Conservation (phyloP, 2,888 invertebrate species). For the Tinea pellionella region DNA sequence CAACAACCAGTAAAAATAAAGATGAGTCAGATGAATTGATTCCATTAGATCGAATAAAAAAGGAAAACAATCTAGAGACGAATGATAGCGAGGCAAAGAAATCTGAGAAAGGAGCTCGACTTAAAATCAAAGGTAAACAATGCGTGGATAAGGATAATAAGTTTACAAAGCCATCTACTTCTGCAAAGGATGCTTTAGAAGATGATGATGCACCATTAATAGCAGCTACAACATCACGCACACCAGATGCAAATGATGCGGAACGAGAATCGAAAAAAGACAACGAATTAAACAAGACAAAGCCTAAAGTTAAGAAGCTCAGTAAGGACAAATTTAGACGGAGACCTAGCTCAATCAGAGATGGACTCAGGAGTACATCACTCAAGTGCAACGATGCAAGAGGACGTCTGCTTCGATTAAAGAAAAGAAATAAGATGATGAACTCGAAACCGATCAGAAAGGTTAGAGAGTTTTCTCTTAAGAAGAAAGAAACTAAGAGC, state of each 20-base stretch:
- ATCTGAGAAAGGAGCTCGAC: neutral
- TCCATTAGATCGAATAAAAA: neutral
- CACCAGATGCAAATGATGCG: slow-evolving; percentile 47
- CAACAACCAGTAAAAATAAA: slow-evolving; percentile 23
- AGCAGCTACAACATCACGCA: slow-evolving; percentile 78
- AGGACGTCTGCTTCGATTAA: slow-evolving; percentile 52
- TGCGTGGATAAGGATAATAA: slow-evolving; percentile 81
- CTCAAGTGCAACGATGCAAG: slow-evolving; percentile 58
- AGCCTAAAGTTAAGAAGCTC: slow-evolving; percentile 52
- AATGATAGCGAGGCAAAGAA: neutral
- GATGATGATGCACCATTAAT: slow-evolving; percentile 80
- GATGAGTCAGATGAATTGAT: slow-evolving; percentile 36
- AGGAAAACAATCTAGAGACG: neutral
- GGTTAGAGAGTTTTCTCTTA: slow-evolving; percentile 37
- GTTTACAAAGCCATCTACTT: slow-evolving; percentile 80
- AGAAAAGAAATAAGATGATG: slow-evolving; percentile 59
- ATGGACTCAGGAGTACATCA: slow-evolving; percentile 58
- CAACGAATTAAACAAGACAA: slow-evolving; percentile 40
- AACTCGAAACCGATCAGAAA: slow-evolving; percentile 52
- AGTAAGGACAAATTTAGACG: slow-evolving; percentile 50
- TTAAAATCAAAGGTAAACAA: slow-evolving; percentile 74
- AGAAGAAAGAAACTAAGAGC: slow-evolving; percentile 39
- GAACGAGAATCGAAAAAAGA: slow-evolving; percentile 37
- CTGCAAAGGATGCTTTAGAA: slow-evolving; percentile 86
- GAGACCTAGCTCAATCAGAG: slow-evolving; percentile 54